Conservation (phyloP, 2,888 invertebrate genomes). For the Odontothrips loti region DNA sequence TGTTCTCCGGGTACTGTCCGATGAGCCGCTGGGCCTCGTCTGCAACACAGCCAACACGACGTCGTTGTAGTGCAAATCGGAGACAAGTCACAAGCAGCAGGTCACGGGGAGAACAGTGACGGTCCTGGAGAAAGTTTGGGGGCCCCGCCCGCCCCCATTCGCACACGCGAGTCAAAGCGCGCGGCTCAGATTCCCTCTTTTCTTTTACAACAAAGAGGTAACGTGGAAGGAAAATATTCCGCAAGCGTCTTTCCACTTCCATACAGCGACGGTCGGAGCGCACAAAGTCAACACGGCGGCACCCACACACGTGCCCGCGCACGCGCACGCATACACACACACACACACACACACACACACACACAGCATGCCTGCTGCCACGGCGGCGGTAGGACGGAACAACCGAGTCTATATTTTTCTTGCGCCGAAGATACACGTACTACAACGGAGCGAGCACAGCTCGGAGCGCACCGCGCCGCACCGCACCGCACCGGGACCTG, state of each 20-base stretch:
- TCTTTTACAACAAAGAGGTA: not conserved
- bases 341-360: no score
- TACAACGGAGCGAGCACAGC: not conserved
- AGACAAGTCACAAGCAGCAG: not conserved
- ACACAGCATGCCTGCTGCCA: no score
- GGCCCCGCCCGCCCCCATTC: no score
- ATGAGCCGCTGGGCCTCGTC: conserved; percentile 88
- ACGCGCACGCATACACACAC: no score
- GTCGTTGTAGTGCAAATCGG: not conserved
- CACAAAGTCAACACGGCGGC: not conserved
- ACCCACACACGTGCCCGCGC: not conserved
- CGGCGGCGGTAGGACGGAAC: no score
- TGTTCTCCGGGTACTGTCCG: conserved; percentile 86
- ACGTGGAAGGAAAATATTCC: not conserved
- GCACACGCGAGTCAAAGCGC: no score
- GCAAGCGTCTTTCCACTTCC: not conserved
- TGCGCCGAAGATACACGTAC: conserved; percentile 11
- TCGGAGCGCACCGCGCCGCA: no score
- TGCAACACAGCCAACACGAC: conserved; percentile 47
- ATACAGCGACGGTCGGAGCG: not conserved
- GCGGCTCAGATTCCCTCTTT: no score
- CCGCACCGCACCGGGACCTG: no score
- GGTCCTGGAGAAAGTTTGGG: not conserved
- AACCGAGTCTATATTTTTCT: not conserved
- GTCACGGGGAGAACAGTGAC: not conserved